phyloP scores from a whole-genome alignment of 37 sponge, comb jelly and placozoan genomes.

The Aplysina aerophoba region DNA sequence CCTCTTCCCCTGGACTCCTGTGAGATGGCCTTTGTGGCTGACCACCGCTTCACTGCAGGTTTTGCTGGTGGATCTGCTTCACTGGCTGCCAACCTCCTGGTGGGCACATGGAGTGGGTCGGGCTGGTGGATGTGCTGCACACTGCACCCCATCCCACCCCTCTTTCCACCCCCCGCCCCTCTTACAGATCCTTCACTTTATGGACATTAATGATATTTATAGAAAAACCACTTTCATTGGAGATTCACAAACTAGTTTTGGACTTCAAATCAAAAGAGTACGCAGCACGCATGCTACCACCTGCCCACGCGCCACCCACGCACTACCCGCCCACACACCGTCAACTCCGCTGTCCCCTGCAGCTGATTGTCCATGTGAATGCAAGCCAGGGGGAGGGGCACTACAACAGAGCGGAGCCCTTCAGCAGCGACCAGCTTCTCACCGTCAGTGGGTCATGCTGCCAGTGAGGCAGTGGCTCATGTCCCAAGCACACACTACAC shows the following conservation, averaged over 20 bases:
- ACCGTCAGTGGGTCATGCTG: not conserved
- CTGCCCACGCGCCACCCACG: no score
- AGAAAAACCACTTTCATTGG: not conserved
- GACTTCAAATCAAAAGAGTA: conserved; percentile 13
- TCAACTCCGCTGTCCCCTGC: not conserved
- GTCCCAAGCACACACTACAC: not conserved
- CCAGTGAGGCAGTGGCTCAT: not conserved
- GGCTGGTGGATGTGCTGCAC: no score
- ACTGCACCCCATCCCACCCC: no score
- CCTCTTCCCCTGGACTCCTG: no score
- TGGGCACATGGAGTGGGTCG: not conserved
- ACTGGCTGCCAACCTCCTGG: conserved; percentile 24
- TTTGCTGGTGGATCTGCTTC: not conserved
- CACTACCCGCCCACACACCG: not conserved
- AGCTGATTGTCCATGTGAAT: not conserved
- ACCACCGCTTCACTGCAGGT: not conserved
- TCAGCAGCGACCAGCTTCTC: conserved; percentile 10
- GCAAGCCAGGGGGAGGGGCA: not conserved
- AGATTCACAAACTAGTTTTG: not conserved
- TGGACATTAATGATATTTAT: not conserved
- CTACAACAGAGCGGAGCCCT: conserved; percentile 17
- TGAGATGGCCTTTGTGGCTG: conserved; percentile 13
- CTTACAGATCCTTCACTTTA: not conserved
- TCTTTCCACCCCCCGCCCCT: no score
- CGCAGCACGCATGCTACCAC: not conserved